Evolutionary conservation across 2,888 invertebrate genomes (phyloP).

Genomic region (Scaptomyza cyrtandrae): DNA sequence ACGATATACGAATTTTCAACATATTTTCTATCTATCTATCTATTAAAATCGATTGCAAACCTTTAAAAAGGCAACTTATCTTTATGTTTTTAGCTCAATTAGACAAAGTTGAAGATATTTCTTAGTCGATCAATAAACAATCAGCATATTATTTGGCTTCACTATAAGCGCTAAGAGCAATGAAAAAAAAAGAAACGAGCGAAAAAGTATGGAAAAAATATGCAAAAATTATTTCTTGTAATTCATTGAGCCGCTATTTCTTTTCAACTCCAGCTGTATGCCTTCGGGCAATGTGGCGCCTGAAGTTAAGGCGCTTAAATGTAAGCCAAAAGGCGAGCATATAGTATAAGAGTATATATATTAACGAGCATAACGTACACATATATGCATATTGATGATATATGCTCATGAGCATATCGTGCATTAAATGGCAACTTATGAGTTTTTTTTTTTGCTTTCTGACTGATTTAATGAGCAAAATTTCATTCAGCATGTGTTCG

Average conservation of each 20-base stretch:
- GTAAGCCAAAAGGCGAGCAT: conserved; percentile 26
- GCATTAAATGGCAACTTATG: conserved; percentile 57
- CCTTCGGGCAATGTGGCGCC: conserved; percentile 34
- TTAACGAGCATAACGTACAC: conserved; percentile 3
- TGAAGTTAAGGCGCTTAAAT: conserved; percentile 64
- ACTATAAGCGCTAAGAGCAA: background rate
- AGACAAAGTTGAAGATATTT: conserved; percentile 1
- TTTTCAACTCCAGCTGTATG: conserved; percentile 18
- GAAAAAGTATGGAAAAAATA: conserved; percentile 40
- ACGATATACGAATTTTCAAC: too few species aligned
- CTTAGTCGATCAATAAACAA: background rate
- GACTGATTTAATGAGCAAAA: conserved; percentile 50
- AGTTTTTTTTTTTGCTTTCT: conserved; percentile 6
- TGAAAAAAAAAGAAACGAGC: background rate
- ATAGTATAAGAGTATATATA: background rate
- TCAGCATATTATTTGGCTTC: background rate
- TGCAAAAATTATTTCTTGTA: conserved; percentile 33
- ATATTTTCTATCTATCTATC: too few species aligned
- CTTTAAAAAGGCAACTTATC: too few species aligned
- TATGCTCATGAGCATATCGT: conserved; percentile 44
- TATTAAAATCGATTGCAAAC: too few species aligned
- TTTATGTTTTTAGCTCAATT: too few species aligned
- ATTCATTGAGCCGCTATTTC: conserved; percentile 52
- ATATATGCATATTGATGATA: conserved; percentile 16
- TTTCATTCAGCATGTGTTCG: conserved; percentile 9